phyloP scores from a whole-genome alignment of 2,888 invertebrate species.

The Argyresthia goedartella region DNA sequence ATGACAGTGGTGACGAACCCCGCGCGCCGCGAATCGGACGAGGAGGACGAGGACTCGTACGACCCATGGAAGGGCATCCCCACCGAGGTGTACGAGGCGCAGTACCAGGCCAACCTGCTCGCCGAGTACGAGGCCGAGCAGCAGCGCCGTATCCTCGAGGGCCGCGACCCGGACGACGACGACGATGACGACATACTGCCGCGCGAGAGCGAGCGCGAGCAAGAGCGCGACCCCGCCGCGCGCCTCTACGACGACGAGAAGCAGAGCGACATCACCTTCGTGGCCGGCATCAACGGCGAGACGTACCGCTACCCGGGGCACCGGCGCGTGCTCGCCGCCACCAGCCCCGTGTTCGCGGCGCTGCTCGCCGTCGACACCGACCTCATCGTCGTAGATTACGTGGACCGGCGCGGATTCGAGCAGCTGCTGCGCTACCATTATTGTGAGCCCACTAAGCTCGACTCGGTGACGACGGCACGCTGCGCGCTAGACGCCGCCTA shows the following conservation, averaged over 20 bases:
- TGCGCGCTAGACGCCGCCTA: slow-evolving; percentile 80
- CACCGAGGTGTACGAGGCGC: slow-evolving; percentile 9
- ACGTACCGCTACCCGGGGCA: slow-evolving; percentile 79
- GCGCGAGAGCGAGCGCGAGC: not conserved
- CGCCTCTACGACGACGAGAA: slow-evolving; percentile 67
- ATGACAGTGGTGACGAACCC: slow-evolving; percentile 66
- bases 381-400: slow-evolving; percentile 67
- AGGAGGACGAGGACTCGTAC: slow-evolving; percentile 11
- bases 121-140: not conserved
- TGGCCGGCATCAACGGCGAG: slow-evolving; percentile 74
- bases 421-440: slow-evolving; percentile 76
- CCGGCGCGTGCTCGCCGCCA: slow-evolving; percentile 71
- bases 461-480: slow-evolving; percentile 75
- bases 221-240: slow-evolving; percentile 19
- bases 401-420: slow-evolving; percentile 77
- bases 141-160: not conserved
- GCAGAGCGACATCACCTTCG: slow-evolving; percentile 72
- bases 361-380: slow-evolving; percentile 57
- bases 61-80: not conserved
- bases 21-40: slow-evolving; percentile 38
- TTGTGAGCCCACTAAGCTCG: slow-evolving; percentile 72
- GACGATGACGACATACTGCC: too few relatives aligned
- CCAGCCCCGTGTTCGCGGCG: slow-evolving; percentile 75
- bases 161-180: not conserved
- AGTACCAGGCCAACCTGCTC: not conserved